A percentile compares a stretch with the other conserved stretches of the same genome.
Conservation (phyloP, 1,140 invertebrate genomes). For the Dreissena rostriformis region DNA sequence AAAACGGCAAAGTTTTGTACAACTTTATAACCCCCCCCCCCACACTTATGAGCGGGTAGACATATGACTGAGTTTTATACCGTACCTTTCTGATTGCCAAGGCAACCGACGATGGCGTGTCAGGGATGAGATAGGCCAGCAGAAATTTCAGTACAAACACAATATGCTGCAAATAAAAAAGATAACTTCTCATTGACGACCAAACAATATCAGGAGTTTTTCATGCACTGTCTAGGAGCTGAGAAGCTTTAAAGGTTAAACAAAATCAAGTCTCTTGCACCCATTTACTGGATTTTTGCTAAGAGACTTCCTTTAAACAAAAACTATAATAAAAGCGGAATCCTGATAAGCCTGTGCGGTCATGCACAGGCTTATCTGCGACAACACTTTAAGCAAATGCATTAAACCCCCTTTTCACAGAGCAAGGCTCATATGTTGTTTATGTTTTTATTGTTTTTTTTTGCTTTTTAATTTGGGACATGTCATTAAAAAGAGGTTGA, state of each 20-base stretch:
- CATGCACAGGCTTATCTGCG: no score
- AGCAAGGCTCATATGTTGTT: background rate
- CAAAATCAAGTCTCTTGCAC: background rate
- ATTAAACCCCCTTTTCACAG: no score
- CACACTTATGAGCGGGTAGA: no score
- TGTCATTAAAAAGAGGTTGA: background rate
- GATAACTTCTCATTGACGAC: slow-evolving; percentile 9
- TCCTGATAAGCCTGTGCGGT: no score
- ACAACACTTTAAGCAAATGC: background rate
- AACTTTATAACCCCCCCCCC: no score
- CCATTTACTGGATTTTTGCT: no score
- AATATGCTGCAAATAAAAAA: slow-evolving; percentile 77
- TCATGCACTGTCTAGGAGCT: no score
- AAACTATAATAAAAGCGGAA: no score
- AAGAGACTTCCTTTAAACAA: no score
- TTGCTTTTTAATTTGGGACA: background rate
- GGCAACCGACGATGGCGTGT: slow-evolving; percentile 75
- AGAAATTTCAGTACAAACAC: slow-evolving; percentile 80
- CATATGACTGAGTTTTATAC: no score
- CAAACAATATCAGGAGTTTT: slow-evolving; percentile 5
- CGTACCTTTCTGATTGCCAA: slow-evolving; percentile 77
- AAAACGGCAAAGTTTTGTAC: no score
- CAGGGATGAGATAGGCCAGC: slow-evolving; percentile 80
- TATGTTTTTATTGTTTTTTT: background rate
- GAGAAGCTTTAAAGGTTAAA: background rate